These are phyloP conservation scores for Gymnoscelis rufifasciata DNA, from an alignment of 2,888 invertebrate species.

Conservation along the genomic window DNA sequence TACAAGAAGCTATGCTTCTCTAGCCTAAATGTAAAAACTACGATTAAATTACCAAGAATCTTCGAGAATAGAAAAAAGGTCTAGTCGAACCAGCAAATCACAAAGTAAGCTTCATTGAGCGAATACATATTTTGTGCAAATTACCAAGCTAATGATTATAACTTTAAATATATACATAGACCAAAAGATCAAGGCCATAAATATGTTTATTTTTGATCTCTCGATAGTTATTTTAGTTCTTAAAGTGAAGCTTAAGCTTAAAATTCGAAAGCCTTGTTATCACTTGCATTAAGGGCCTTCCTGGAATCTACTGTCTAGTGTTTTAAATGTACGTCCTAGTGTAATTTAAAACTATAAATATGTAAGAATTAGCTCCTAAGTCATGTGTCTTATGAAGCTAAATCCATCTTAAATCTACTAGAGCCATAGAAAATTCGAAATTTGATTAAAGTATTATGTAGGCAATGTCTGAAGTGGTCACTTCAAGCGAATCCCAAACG, in stretches of 20 bases:
- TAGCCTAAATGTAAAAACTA: conserved; percentile 39
- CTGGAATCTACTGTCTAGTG: background rate
- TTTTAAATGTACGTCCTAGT: no score
- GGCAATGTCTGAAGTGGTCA: background rate
- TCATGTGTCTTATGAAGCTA: no score
- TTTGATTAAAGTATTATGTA: background rate
- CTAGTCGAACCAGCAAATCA: conserved; percentile 74
- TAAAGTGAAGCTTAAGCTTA: background rate
- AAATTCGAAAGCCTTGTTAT: background rate
- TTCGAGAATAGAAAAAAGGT: conserved; percentile 54
- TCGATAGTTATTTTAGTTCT: background rate
- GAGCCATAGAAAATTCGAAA: conserved; percentile 3
- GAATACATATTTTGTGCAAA: conserved; percentile 56
- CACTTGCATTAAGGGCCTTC: background rate
- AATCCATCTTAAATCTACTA: background rate
- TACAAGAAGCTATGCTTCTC: conserved; percentile 62
- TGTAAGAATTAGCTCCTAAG: no score
- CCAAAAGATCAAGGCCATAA: conserved; percentile 45
- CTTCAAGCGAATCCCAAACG: background rate
- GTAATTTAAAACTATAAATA: no score
- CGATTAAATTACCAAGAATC: conserved; percentile 35
- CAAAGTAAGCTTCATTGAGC: conserved; percentile 63
- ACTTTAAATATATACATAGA: conserved; percentile 45
- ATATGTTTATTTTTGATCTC: conserved; percentile 17
- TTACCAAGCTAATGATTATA: conserved; percentile 29